Evolutionary conservation across 2,888 invertebrate species (phyloP).

Genomic region (Temnothorax rugatulus): DNA sequence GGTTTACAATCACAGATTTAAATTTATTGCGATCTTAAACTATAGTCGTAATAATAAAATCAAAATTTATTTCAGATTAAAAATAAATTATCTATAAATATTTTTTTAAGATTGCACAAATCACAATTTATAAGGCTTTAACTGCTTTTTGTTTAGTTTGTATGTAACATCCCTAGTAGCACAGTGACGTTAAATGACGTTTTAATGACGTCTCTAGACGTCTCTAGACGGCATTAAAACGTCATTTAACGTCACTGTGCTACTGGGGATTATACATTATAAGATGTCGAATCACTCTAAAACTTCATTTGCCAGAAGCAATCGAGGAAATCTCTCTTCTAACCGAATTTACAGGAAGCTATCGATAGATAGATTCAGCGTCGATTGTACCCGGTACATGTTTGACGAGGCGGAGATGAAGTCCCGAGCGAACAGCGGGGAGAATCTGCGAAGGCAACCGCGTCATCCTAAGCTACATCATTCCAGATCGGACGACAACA

Average conservation of each 20-base stretch:
- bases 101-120: not conserved
- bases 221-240: too few species aligned
- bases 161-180: too few species aligned
- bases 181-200: too few species aligned
- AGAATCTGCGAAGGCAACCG: constrained; percentile 77
- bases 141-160: not conserved
- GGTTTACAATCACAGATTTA: not conserved
- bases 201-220: too few species aligned
- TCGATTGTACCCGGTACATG: constrained; percentile 78
- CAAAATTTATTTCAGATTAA: not conserved
- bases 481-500: constrained; percentile 84
- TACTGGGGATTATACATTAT: too few species aligned
- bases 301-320: not conserved
- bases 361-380: constrained; percentile 79
- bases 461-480: constrained; percentile 83
- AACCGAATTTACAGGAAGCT: constrained; percentile 75
- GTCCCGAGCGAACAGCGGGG: constrained; percentile 81
- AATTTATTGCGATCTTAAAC: not conserved
- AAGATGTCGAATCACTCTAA: not conserved
- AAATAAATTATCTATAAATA: not conserved
- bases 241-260: too few species aligned
- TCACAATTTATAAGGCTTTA: not conserved
- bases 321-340: not conserved
- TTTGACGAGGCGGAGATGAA: constrained; percentile 80
- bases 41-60: not conserved